A percentile compares a stretch with the other conserved stretches of the same genome.
Evolutionary conservation across 2,113 vertebrate species (phyloP).

Genomic region (Chloropsis hardwickii): DNA sequence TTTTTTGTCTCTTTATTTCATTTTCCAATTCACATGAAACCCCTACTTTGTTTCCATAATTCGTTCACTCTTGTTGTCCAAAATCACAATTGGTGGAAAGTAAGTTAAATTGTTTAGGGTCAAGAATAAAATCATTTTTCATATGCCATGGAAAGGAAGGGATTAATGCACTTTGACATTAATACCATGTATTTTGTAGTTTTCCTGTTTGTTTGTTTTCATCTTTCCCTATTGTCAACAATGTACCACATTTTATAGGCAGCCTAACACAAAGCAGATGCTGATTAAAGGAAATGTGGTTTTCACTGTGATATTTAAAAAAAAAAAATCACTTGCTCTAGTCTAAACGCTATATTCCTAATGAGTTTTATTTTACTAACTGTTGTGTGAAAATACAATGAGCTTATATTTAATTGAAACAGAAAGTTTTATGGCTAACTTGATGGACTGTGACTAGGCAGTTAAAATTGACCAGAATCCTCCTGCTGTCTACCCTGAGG

Average conservation of each 20-base stretch:
- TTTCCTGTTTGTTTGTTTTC: slow-evolving; percentile 73
- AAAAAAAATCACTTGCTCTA: slow-evolving; percentile 51
- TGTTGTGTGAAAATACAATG: slow-evolving; percentile 59
- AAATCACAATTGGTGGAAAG: slow-evolving; percentile 29
- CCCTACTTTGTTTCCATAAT: not conserved
- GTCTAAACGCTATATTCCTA: slow-evolving; percentile 59
- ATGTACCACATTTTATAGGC: slow-evolving; percentile 53
- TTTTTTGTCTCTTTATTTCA: not conserved
- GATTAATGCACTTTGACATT: slow-evolving; percentile 57
- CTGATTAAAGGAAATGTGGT: slow-evolving; percentile 70
- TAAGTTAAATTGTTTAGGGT: slow-evolving; percentile 38
- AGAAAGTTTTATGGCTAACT: slow-evolving; percentile 40
- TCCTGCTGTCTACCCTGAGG: not conserved
- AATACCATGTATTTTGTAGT: slow-evolving; percentile 51
- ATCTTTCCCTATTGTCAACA: slow-evolving; percentile 55
- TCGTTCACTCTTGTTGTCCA: not conserved
- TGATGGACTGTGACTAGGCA: slow-evolving; percentile 30
- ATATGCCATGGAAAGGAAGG: slow-evolving; percentile 30
- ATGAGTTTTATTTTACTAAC: slow-evolving; percentile 72
- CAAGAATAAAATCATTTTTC: slow-evolving; percentile 54
- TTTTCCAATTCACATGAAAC: not conserved
- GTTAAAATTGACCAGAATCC: slow-evolving; percentile 1
- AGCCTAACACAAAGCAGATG: slow-evolving; percentile 71
- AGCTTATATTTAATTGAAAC: slow-evolving; percentile 53
- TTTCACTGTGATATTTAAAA: slow-evolving; percentile 67